Percentiles rank a stretch among this genome's conserved stretches.
Evolutionary conservation across 2,888 invertebrate genomes (phyloP).

Genomic region (Diloba caeruleocephala): DNA sequence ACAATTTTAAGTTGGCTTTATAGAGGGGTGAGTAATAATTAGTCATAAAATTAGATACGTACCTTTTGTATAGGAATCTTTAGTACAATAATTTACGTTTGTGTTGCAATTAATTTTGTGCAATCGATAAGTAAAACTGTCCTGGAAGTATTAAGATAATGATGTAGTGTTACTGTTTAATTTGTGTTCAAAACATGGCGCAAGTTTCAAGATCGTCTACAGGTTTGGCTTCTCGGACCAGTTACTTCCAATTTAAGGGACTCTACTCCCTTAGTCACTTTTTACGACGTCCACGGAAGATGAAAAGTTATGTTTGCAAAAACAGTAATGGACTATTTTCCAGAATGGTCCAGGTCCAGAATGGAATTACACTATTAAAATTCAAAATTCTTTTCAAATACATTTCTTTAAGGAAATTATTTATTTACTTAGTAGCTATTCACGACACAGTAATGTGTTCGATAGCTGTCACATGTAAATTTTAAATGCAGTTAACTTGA

Average conservation of each 20-base stretch:
- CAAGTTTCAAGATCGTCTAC: constrained; percentile 74
- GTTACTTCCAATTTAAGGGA: constrained; percentile 83
- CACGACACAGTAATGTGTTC: constrained; percentile 70
- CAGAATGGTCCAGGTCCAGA: constrained; percentile 6
- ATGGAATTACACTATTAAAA: constrained; percentile 9
- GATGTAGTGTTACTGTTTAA: constrained; percentile 40
- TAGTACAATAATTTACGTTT: not conserved
- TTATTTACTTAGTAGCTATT: constrained; percentile 35
- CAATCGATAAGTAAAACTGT: constrained; percentile 2
- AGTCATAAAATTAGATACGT: no score
- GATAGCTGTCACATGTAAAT: constrained; percentile 65
- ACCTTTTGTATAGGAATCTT: no score
- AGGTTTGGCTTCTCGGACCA: constrained; percentile 80
- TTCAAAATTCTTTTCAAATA: constrained; percentile 22
- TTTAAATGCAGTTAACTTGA: constrained; percentile 64
- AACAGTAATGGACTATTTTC: no score
- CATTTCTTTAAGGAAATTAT: constrained; percentile 11
- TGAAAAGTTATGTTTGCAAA: no score
- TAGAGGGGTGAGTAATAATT: no score
- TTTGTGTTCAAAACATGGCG: constrained; percentile 47
- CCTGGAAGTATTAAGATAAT: constrained; percentile 35
- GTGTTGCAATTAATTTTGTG: constrained; percentile 2
- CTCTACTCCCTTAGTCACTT: no score
- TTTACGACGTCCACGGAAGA: no score
- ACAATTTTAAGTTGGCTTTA: not conserved